These are phyloP conservation scores for Anolis carolinensis DNA, from an alignment of 2,113 vertebrate genomes.

Conservation along the genomic window DNA sequence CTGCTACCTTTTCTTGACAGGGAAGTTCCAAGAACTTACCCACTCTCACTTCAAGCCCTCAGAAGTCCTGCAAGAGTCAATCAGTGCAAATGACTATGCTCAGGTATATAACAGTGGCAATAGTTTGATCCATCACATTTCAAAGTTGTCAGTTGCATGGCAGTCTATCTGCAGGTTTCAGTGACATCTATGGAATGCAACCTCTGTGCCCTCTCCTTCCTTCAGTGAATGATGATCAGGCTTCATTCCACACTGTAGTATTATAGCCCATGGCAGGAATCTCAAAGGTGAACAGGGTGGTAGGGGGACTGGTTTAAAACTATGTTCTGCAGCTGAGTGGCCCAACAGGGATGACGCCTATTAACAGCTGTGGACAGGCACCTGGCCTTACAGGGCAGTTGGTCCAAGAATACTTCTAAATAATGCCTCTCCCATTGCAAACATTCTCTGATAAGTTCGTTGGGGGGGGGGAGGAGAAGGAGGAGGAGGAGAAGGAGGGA, in stretches of 20 bases:
- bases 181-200: not conserved
- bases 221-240: slow-evolving; percentile 6
- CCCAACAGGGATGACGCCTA: slow-evolving; percentile 5
- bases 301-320: not conserved
- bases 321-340: not conserved
- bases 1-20: too few relatives aligned
- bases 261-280: slow-evolving; percentile 13
- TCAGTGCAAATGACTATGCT: too few relatives aligned
- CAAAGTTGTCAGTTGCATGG: not conserved
- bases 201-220: slow-evolving; percentile 4
- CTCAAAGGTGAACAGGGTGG: slow-evolving; percentile 2
- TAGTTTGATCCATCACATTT: too few relatives aligned
- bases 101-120: too few relatives aligned
- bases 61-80: too few relatives aligned
- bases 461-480: too few relatives aligned
- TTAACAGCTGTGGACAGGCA: slow-evolving; percentile 36
- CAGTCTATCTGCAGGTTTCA: slow-evolving; percentile 12
- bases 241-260: slow-evolving; percentile 2
- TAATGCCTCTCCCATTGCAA: too few relatives aligned
- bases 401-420: not conserved
- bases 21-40: too few relatives aligned
- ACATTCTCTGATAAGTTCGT: too few relatives aligned
- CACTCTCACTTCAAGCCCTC: too few relatives aligned
- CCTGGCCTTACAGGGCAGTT: not conserved
- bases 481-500: too few relatives aligned